Percentiles rank a stretch among this genome's conserved stretches.
These are phyloP conservation scores for Paratrypauchen microcephalus DNA, from an alignment of 2,797 vertebrate species.

Conservation along the genomic window DNA sequence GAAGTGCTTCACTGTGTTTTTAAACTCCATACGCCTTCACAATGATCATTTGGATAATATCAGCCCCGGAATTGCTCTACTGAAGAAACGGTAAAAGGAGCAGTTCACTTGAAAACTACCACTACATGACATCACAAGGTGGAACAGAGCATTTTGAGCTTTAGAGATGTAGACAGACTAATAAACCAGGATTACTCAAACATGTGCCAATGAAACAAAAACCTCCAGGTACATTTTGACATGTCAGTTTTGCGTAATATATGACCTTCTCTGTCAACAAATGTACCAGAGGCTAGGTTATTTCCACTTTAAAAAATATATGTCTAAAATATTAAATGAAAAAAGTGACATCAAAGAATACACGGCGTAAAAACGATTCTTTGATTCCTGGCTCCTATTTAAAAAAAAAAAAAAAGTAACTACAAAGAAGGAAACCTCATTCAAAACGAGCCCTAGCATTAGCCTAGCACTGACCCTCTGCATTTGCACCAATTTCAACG, in stretches of 20 bases:
- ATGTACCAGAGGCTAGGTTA: not conserved
- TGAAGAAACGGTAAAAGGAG: too few relatives aligned
- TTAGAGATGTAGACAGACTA: too few relatives aligned
- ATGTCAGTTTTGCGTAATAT: too few relatives aligned
- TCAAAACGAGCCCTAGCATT: slow-evolving; percentile 8
- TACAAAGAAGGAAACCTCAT: slow-evolving; percentile 9
- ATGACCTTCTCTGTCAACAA: not conserved
- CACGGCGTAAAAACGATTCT: not conserved
- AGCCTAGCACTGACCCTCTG: slow-evolving; percentile 33
- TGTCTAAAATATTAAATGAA: not conserved
- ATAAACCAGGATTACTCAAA: too few relatives aligned
- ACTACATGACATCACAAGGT: too few relatives aligned
- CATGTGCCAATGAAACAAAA: not conserved
- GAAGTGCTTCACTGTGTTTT: too few relatives aligned
- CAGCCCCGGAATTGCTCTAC: too few relatives aligned
- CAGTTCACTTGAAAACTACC: too few relatives aligned
- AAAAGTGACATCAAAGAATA: not conserved
- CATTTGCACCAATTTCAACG: slow-evolving; percentile 50
- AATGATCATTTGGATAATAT: too few relatives aligned
- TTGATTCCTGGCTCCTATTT: slow-evolving; percentile 5
- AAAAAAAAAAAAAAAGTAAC: slow-evolving; percentile 21
- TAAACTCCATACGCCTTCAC: too few relatives aligned
- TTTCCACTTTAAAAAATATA: not conserved
- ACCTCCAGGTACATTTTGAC: too few relatives aligned
- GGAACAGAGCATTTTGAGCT: too few relatives aligned